These are phyloP conservation scores for Cotesia congregata DNA, from an alignment of 2,888 invertebrate species.

Conservation along the genomic window DNA sequence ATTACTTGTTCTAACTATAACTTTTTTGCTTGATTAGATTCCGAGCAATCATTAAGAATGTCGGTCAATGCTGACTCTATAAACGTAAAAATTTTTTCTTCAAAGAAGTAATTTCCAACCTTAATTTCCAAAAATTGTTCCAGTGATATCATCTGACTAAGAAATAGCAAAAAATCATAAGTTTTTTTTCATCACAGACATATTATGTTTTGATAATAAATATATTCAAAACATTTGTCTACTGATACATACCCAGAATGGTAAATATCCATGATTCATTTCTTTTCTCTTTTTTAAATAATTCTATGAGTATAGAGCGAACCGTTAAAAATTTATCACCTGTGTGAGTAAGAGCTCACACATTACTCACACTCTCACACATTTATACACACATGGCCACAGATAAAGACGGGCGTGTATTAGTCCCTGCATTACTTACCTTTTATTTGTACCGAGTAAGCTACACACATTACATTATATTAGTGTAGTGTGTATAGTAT, in stretches of 20 bases:
- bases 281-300: neutral
- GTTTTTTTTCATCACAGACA: no score
- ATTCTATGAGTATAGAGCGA: neutral
- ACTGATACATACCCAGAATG: neutral
- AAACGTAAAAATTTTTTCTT: no score
- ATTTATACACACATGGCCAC: constrained; percentile 5
- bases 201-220: neutral
- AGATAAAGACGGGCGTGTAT: neutral
- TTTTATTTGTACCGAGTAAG: neutral
- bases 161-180: no score
- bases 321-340: neutral
- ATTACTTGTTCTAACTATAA: no score
- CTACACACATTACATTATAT: constrained; percentile 5
- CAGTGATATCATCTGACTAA: no score
- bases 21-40: no score
- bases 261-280: neutral
- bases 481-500: constrained; percentile 10
- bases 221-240: neutral
- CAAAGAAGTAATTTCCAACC: no score
- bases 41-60: no score
- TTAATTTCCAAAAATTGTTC: no score
- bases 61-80: no score
- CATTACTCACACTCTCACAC: neutral
- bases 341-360: neutral
- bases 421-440: neutral